Conservation (phyloP, 1,140 invertebrate species). For the Meloidogyne exigua region DNA sequence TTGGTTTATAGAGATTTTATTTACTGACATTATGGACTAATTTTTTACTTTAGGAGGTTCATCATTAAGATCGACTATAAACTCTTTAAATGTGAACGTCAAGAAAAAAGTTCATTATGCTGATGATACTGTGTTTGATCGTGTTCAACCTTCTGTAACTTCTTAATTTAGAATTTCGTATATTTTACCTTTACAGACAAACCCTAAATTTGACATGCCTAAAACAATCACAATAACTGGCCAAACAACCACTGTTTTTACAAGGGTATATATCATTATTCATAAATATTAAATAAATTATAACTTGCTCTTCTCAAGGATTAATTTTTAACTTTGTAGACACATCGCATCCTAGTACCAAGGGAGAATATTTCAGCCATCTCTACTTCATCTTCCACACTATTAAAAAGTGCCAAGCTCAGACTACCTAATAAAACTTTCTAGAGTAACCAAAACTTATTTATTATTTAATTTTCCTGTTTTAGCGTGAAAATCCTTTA, state of each 20-base stretch:
- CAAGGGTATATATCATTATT: slow-evolving; percentile 7
- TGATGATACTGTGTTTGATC: background rate
- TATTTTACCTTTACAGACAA: background rate
- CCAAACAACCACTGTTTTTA: background rate
- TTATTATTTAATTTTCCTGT: background rate
- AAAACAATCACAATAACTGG: background rate
- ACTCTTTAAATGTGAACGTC: background rate
- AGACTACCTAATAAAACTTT: background rate
- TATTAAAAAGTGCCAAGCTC: slow-evolving; percentile 16
- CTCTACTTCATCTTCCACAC: background rate
- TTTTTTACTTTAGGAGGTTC: background rate
- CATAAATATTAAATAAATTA: background rate
- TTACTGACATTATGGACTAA: background rate
- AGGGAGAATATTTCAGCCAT: background rate
- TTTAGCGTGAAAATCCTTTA: slow-evolving; percentile 12
- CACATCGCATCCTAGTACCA: background rate
- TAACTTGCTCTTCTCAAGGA: background rate
- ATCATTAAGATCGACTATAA: background rate
- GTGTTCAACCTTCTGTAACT: background rate
- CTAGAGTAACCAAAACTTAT: background rate
- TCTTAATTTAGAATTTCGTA: background rate
- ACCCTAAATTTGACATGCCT: background rate
- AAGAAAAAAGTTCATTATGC: background rate
- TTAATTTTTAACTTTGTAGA: background rate
- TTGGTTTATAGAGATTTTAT: background rate